These are phyloP conservation scores for Phyllotis vaccarum DNA, from an alignment of 2,797 vertebrate genomes.

Conservation along the genomic window DNA sequence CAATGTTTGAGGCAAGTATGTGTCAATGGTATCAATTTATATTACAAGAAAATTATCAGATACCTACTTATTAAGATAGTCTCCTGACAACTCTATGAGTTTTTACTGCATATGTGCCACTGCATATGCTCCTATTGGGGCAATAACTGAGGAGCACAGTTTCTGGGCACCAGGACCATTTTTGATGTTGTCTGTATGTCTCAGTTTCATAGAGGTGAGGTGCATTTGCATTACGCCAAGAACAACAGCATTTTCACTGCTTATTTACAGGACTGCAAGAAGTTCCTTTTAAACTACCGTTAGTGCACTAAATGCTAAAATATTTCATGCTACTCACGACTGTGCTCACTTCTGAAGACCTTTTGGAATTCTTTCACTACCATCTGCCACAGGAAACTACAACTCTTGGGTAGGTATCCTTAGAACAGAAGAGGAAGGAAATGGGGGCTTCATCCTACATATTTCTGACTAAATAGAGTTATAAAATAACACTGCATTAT, in stretches of 20 bases:
- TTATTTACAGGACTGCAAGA: not conserved
- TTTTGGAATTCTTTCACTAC: conserved; percentile 40
- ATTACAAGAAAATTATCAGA: conserved; percentile 76
- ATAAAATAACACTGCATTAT: conserved; percentile 64
- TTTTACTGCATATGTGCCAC: conserved; percentile 60
- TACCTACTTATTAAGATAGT: conserved; percentile 73
- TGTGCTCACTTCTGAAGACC: conserved; percentile 48
- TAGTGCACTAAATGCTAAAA: conserved; percentile 7
- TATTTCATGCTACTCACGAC: conserved; percentile 31
- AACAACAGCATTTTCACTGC: not conserved
- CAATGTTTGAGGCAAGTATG: conserved; percentile 86
- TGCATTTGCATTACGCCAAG: not conserved
- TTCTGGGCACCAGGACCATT: not conserved
- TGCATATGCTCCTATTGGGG: conserved; percentile 66
- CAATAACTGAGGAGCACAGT: conserved; percentile 63
- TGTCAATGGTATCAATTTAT: conserved; percentile 67
- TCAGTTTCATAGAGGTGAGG: not conserved
- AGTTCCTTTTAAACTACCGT: conserved; percentile 49
- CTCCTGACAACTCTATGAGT: conserved; percentile 72
- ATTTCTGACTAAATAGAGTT: conserved; percentile 54
- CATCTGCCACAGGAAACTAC: conserved; percentile 58
- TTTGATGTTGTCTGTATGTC: not conserved
- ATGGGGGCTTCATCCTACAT: conserved; percentile 59
- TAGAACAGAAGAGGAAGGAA: conserved; percentile 54
- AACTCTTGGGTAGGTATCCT: conserved; percentile 44